phyloP scores from a whole-genome alignment of 2,888 invertebrate genomes.

The Hybos culiciformis region DNA sequence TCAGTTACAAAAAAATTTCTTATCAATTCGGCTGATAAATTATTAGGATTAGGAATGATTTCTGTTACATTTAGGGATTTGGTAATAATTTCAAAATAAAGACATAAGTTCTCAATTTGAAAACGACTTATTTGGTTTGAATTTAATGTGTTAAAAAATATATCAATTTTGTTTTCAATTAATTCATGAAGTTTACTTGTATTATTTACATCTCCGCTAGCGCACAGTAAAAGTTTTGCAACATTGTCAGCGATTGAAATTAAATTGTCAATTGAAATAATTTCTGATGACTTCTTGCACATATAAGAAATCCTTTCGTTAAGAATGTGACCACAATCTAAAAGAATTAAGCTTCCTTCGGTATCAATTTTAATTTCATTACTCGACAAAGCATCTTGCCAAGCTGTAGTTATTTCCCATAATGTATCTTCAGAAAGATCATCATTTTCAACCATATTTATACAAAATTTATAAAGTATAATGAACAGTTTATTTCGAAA shows the following conservation, averaged over 20 bases:
- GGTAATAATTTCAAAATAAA: not conserved
- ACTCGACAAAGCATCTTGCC: conserved; percentile 41
- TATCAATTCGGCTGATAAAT: conserved; percentile 9
- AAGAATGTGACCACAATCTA: conserved; percentile 20
- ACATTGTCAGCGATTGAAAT: conserved; percentile 24
- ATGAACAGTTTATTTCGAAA: conserved; percentile 36
- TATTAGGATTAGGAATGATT: no score
- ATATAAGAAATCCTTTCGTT: conserved; percentile 4
- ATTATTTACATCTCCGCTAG: conserved; percentile 24
- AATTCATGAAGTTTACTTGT: conserved; percentile 15
- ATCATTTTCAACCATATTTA: conserved; percentile 28
- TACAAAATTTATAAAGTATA: conserved; percentile 37
- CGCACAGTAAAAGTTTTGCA: conserved; percentile 28
- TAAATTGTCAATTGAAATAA: conserved; percentile 15
- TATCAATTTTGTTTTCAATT: not conserved
- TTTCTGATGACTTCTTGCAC: no score
- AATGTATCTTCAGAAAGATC: conserved; percentile 37
- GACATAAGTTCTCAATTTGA: not conserved
- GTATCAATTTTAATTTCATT: conserved; percentile 25
- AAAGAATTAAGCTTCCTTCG: conserved; percentile 20
- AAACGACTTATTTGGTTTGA: not conserved
- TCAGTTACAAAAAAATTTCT: conserved; percentile 18
- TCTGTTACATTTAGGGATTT: not conserved
- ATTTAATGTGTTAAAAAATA: not conserved
- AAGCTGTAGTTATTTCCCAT: conserved; percentile 42